phyloP scores from a whole-genome alignment of 1,140 invertebrate genomes.

The Anoplolepis gracilipes region DNA sequence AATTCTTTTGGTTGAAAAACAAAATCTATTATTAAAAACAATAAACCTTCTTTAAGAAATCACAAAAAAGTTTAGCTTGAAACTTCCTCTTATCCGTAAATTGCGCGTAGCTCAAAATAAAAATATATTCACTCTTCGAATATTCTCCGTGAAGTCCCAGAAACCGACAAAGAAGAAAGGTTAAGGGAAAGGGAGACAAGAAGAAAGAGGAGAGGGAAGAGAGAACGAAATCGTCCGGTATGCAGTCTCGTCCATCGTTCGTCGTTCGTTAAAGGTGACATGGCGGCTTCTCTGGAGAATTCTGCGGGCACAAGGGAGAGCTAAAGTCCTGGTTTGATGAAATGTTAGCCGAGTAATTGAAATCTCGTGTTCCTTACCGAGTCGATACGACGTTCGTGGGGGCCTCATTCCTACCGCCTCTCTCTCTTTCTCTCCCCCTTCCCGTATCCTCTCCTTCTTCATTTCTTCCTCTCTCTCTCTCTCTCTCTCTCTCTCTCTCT shows the following conservation, averaged over 20 bases:
- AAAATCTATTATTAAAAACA: neutral
- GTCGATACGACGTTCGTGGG: slow-evolving; percentile 77
- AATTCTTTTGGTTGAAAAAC: neutral
- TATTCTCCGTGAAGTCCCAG: slow-evolving; percentile 11
- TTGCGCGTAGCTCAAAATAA: neutral
- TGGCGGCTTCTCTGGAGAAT: slow-evolving; percentile 61
- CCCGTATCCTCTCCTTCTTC: neutral
- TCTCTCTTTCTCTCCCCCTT: neutral
- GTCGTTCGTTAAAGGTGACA: slow-evolving; percentile 75
- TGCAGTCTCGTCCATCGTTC: slow-evolving; percentile 67
- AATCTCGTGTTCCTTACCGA: slow-evolving; percentile 82
- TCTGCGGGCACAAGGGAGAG: slow-evolving; percentile 37
- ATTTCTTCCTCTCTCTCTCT: slow-evolving; percentile 3
- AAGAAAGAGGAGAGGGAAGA: neutral
- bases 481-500: neutral
- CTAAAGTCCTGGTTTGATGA: slow-evolving; percentile 76
- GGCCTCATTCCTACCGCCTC: slow-evolving; percentile 29
- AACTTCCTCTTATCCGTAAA: neutral
- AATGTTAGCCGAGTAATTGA: slow-evolving; percentile 83
- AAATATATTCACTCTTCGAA: slow-evolving; percentile 14
- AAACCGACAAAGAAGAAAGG: slow-evolving; percentile 37
- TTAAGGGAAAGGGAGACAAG: slow-evolving; percentile 31
- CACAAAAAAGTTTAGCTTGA: neutral
- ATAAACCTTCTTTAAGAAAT: neutral
- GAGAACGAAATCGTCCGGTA: slow-evolving; percentile 52